phyloP scores from a whole-genome alignment of 2,113 vertebrate species.

The Ranitomeya imitator region DNA sequence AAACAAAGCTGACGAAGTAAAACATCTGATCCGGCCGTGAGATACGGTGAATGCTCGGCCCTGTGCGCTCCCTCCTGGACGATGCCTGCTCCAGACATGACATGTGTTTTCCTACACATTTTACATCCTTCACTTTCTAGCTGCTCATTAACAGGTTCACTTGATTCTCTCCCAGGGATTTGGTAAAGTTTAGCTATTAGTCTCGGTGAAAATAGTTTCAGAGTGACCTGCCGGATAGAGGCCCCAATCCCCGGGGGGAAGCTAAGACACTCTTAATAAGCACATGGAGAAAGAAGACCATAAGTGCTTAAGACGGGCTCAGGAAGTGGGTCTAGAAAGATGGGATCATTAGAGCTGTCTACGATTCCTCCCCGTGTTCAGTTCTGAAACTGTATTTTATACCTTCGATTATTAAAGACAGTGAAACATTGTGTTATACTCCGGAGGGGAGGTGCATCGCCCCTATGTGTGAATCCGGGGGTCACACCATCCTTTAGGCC shows the following conservation, averaged over 20 bases:
- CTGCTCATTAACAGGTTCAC: conserved; percentile 73
- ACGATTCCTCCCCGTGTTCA: too few species aligned
- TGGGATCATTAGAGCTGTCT: conserved; percentile 31
- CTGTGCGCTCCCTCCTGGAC: background rate
- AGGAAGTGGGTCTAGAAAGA: conserved; percentile 69
- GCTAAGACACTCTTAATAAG: conserved; percentile 82
- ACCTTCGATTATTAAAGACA: background rate
- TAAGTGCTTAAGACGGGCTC: conserved; percentile 74
- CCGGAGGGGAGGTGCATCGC: rapidly evolving
- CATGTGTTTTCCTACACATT: conserved; percentile 60
- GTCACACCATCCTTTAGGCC: too few species aligned
- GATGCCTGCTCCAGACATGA: background rate
- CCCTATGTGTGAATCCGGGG: too few species aligned
- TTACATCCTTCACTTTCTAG: conserved; percentile 62
- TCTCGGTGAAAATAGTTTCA: conserved; percentile 69
- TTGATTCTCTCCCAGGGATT: conserved; percentile 76
- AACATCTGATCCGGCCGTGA: background rate
- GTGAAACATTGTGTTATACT: background rate
- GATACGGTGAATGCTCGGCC: background rate
- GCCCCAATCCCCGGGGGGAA: conserved; percentile 70
- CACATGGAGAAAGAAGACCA: conserved; percentile 71
- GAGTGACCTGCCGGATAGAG: conserved; percentile 68
- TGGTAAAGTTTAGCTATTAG: conserved; percentile 65
- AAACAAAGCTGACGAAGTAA: background rate
- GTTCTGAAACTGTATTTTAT: background rate